Evolutionary conservation across 2,797 vertebrate genomes (phyloP), one percentile per base, ranked within the genome.

Genomic region (Semotilus atromaculatus): DNA sequence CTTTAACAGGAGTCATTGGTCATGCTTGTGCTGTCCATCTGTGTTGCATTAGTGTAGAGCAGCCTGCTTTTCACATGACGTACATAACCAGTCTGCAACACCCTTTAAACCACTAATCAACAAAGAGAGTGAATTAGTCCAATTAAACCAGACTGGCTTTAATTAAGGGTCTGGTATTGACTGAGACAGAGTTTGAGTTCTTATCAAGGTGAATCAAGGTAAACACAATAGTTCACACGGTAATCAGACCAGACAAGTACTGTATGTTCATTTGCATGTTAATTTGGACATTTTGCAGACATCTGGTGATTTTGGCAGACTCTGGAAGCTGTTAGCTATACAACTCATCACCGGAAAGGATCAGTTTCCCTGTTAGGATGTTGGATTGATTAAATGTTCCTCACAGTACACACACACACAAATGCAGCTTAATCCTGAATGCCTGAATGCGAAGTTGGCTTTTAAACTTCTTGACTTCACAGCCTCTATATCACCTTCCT

Each of bases 1-100:
- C 91, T 83, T 88, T 86, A 34, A 53, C 88, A 90, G 90, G 86
- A 92, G 90, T 86, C 86, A 73, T 77, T 79, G 82, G 90, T 89
- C 88, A 86, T 84, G 79, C 85, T 88, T 88, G 62, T 89, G 82
- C 88, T 88, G 87, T 88, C 89, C 92, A 93, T 93, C 88, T 94
- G 93, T 91, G 91, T 92, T 91, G 40, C 88, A 90, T 95, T 93
- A 82, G 79, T 23, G 45, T 51, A 45, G 53, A 62, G 29, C 36
- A 83, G 86, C 88, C 87, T 78, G 60, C 82, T 88, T 91, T 84
- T 93, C 91, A 84, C 88, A 90, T 93, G 89, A 91, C 34, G 87
- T 87, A 81, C 90, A 82, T 83, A 85, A 82, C 81, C 82, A 87
- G 87, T 84, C 88, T 83, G 62, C 80, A 83, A 51, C 83, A 78